Evolutionary conservation across 2,888 invertebrate genomes (phyloP), one percentile per base, ranked within the genome.

Genomic region (Epicampocera succincta): DNA sequence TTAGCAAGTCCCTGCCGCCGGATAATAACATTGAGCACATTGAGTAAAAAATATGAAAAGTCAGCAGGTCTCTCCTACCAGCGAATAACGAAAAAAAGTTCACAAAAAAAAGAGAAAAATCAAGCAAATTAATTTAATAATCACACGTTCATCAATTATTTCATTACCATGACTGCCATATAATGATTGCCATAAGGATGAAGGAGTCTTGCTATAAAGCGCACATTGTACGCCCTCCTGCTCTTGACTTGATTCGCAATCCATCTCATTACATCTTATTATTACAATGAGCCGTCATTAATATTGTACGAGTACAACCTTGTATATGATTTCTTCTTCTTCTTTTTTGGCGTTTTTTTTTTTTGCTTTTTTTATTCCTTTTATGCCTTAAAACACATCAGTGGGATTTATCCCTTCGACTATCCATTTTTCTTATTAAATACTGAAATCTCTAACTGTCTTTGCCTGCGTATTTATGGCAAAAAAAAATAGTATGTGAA

Each of bases 221-320:
- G 25, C 9, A 12, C 29, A n/a, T 42, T 17, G 21, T 42, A 17
- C 9, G 0, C 11, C 44, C 42, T 44, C 13, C 0, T 13, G 6
- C n/a, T 48, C 17, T 21, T 15, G 9, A 11, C n/a, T 72, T 29
- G 2, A 60, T 11, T 38, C 19, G 9, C 2, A 66, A 58, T 65
- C 25, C 25, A 44, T 42, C 68, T 68, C 42, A 76, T 52, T 76
- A 17, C 38, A 12, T 76, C 21, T 52, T 68, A 68, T 68, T 76
- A 76, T 38, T 52, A 17, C 33, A 17, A 33, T 33, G 46, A 76
- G 38, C 66, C 44, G 13, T 68, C 68, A 66, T 74, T 74, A 74
- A 48, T 8, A 46, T n/a, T 56, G 38, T 33, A n/a, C n/a, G n/a
- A n/a, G n/a, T 25, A 46, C 13, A 56, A 17, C 54, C n/a, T 56